phyloP scores from a whole-genome alignment of 1,140 invertebrate species.

The Psilanteris sp. region DNA sequence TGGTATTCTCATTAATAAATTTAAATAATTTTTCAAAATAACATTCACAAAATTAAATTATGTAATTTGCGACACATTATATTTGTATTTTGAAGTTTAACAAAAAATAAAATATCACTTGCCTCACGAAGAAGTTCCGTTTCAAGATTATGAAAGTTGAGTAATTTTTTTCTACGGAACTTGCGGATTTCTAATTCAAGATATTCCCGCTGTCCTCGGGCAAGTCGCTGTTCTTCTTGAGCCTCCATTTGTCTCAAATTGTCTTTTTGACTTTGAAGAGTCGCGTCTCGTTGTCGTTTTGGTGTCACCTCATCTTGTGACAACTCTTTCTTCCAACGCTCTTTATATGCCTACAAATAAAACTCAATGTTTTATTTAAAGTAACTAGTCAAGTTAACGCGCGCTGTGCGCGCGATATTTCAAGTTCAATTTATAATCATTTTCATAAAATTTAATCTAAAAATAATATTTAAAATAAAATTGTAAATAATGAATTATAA shows the following conservation, averaged over 20 bases:
- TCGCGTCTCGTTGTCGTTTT: conserved; percentile 94
- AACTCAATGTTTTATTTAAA: no score
- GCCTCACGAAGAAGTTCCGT: conserved; percentile 95
- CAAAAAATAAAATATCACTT: conserved; percentile 68
- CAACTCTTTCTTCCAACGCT: conserved; percentile 96
- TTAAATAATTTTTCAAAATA: no score
- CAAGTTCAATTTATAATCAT: no score
- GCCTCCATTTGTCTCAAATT: conserved; percentile 94
- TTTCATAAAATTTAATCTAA: no score
- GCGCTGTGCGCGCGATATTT: no score
- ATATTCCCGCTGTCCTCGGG: conserved; percentile 93
- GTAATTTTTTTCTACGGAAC: conserved; percentile 93
- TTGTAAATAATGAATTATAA: no score
- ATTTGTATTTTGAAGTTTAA: no score
- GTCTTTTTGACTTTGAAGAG: conserved; percentile 95
- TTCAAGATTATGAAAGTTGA: conserved; percentile 92
- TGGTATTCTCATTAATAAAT: no score
- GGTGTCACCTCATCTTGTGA: conserved; percentile 94
- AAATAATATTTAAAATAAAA: no score
- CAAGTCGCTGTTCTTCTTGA: conserved; percentile 91
- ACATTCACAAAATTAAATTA: no score
- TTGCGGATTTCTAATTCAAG: conserved; percentile 95
- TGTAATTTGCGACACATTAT: no score
- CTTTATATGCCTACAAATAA: conserved; percentile 88
- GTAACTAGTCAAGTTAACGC: no score